A percentile compares a stretch with the other conserved stretches of the same genome.
These are phyloP conservation scores for Lathronympha strigana DNA, from an alignment of 2,888 invertebrate genomes.

Conservation along the genomic window DNA sequence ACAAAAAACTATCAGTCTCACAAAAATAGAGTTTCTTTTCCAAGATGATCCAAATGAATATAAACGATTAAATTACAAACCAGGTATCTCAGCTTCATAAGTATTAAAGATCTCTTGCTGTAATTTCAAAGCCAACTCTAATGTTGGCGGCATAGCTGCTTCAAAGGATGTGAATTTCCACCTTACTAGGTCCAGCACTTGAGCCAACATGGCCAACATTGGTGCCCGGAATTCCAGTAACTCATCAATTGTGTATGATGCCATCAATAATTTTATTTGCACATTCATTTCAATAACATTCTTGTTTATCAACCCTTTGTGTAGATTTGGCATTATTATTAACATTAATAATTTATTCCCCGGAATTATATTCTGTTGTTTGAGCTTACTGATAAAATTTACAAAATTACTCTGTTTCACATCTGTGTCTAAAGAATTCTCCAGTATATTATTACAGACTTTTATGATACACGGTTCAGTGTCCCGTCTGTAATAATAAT, in stretches of 20 bases:
- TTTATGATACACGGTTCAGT: conserved; percentile 66
- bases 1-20: background rate
- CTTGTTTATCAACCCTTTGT: conserved; percentile 61
- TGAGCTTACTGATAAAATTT: conserved; percentile 63
- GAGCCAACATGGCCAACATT: conserved; percentile 71
- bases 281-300: conserved; percentile 57
- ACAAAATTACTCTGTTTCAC: conserved; percentile 60
- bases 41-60: background rate
- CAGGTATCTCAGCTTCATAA: conserved; percentile 61
- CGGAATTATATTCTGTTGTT: conserved; percentile 57
- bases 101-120: conserved; percentile 61
- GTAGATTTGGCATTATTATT: conserved; percentile 71
- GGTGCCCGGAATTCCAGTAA: conserved; percentile 69
- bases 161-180: conserved; percentile 68
- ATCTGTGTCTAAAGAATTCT: conserved; percentile 55
- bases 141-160: conserved; percentile 53
- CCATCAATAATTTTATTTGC: conserved; percentile 60
- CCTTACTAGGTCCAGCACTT: conserved; percentile 66
- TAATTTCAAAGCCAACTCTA: conserved; percentile 62
- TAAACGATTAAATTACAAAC: conserved; percentile 50
- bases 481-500: conserved; percentile 65
- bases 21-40: background rate
- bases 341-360: conserved; percentile 63
- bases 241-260: conserved; percentile 59
- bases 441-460: conserved; percentile 56